Base-by-base conservation (phyloP, 2,888 invertebrate species). In the Eupithecia dodoneata region DNA sequence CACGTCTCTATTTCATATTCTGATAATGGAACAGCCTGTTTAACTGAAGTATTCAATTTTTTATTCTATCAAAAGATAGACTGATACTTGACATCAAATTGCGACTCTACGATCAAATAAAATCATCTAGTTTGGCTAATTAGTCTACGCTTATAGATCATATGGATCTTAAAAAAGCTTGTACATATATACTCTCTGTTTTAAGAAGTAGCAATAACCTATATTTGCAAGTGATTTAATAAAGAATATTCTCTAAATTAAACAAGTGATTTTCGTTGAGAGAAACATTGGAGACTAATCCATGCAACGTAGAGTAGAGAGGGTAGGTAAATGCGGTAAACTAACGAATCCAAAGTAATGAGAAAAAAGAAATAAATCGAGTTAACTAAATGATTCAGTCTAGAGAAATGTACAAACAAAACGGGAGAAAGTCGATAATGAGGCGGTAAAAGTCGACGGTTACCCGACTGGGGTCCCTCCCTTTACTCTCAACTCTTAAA, bases 381-480 rank as follows among this genome's bases (percentile, higher is more conserved):
- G 85, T 87, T 88, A 86, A 86, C 85, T 83, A 85, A 87, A 86
- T 83, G 84, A 79, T 87, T 86, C 85, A 86, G 85, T 86, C 84
- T 86, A 84, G 75, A 86, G 87, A 86, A 89, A 88, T 84, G 86
- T 85, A 86, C 84, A 87, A 91, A 91, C 87, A 90, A 91, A 93
- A 91, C 87, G 87, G 81, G 87, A 87, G 85, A 91, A 91, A 87
- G 90, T 91, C 89, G 89, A 91, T 92, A 94, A 94, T 92, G 93
- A 90, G 86, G 87, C 89, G 89, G 90, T 90, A 92, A 93, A 93
- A 92, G 89, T 91, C 89, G 87, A 82, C 87, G 82, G 85, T 85
- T 86, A 85, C 84, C 81, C 82, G 76, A 80, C 80, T 86, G 89
- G 91, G 92, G 92, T 86, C 83, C 84, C 87, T 88, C 90, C 92